Evolutionary conservation across 1,140 invertebrate genomes (phyloP).

Genomic region (Dinoponera quadriceps): DNA sequence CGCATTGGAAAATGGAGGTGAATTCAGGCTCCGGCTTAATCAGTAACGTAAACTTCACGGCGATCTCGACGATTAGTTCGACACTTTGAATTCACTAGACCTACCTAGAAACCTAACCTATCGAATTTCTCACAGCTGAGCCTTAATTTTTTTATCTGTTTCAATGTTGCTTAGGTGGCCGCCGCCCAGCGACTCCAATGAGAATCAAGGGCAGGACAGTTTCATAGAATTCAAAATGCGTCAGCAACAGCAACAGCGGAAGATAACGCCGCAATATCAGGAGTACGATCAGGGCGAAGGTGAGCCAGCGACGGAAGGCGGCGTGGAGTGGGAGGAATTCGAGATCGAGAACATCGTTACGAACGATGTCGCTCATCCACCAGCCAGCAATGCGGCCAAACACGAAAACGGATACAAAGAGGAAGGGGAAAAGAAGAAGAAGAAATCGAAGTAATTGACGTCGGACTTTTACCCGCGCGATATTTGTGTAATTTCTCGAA

Average conservation of each 20-base stretch:
- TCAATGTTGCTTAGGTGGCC: slow-evolving; percentile 90
- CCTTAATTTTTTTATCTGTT: background rate
- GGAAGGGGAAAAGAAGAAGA: slow-evolving; percentile 83
- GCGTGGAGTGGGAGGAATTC: slow-evolving; percentile 93
- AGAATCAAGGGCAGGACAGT: slow-evolving; percentile 88
- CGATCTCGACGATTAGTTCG: background rate
- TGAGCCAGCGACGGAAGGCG: slow-evolving; percentile 84
- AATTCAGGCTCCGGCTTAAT: slow-evolving; percentile 3
- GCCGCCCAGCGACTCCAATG: slow-evolving; percentile 92
- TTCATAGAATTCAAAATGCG: slow-evolving; percentile 96
- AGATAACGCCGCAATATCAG: slow-evolving; percentile 89
- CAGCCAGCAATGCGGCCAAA: slow-evolving; percentile 64
- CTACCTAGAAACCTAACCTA: background rate
- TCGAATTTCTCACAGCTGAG: background rate
- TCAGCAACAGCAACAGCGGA: slow-evolving; percentile 90
- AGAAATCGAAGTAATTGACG: slow-evolving; percentile 82
- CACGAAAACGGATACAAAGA: slow-evolving; percentile 84
- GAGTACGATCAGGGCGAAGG: slow-evolving; percentile 83
- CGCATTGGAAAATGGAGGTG: slow-evolving; percentile 96
- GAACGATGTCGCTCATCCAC: slow-evolving; percentile 74
- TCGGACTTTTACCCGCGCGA: background rate
- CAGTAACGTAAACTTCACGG: background rate
- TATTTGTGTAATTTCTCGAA: background rate
- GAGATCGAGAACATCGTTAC: slow-evolving; percentile 88
- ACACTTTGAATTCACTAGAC: background rate